Base-by-base conservation (phyloP, 2,113 vertebrate species). In the Eublepharis macularius region DNA sequence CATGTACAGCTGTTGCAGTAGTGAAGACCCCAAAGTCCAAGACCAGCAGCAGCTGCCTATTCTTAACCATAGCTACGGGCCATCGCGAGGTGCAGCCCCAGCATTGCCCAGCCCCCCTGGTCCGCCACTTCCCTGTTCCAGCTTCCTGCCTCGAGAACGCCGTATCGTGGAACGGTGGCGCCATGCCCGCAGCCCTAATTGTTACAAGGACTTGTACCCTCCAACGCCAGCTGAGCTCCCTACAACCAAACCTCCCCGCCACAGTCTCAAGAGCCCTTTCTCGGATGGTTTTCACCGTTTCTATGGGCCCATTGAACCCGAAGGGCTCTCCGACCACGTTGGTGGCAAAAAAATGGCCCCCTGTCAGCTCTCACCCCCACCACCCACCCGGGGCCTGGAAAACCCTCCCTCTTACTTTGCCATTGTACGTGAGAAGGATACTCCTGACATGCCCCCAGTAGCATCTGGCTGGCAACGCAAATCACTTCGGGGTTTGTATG, bases 1-100 rank as follows among this genome's bases (percentile, higher is more conserved):
- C 83, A 98, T 98, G 98, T 98, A 98, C 92, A 98, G 97, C 95
- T 98, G 98, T 94, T 98, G 98, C 94, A 98, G 97, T 85, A 97
- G 97, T 14, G 98, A 98, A 88, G 97, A 98, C 70, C 91, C 95
- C 32, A 87, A 90, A 78, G 10, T 96, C 86, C 69, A 74, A 80
- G 96, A 96, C 87, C 96, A 96, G 88, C 86, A 88, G 76, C 96
- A 96, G 87, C 95, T 94, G 41, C 96, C 96, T 34, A 96, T 95
- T 26, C 93, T 94, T 47, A 95, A 96, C 81, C 90, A 91, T 21
- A 81, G 82, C 76, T 95, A 95, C 39, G 85, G 83, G 32, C 93
- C 94, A 4, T 96, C 87, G 83, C 97, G 81, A 90, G 0, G 69
- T 86, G 96, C 76, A 39, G 73, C 73, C 95, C 97, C 54, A 94